Conservation (phyloP, 1,140 invertebrate species). For the Dreissena rostriformis region DNA sequence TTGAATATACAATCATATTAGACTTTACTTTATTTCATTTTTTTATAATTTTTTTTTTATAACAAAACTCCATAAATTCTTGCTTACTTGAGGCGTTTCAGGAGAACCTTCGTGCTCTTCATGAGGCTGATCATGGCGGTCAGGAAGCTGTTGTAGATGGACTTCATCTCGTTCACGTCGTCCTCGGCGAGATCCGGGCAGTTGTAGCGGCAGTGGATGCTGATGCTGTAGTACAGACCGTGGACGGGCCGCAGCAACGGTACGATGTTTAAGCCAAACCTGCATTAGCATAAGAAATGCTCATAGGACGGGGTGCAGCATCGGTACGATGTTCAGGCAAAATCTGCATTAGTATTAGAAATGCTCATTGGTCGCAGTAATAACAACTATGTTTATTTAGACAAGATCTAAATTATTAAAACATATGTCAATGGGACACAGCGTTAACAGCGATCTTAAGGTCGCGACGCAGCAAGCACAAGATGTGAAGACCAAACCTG, state of each 20-base stretch:
- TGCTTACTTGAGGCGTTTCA: constrained; percentile 62
- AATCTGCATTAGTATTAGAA: constrained; percentile 40
- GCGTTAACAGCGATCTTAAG: too few species aligned
- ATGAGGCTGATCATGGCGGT: constrained; percentile 57
- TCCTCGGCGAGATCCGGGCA: constrained; percentile 58
- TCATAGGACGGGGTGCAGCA: constrained; percentile 60
- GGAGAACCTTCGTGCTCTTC: constrained; percentile 62
- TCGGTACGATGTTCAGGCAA: constrained; percentile 57
- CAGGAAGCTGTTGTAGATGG: constrained; percentile 58
- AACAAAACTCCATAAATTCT: neutral
- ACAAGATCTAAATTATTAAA: too few species aligned
- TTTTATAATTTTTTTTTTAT: too few species aligned
- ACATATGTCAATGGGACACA: too few species aligned
- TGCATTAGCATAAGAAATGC: constrained; percentile 38
- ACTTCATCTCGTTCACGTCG: constrained; percentile 51
- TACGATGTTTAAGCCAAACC: constrained; percentile 61
- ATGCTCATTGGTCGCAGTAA: constrained; percentile 18
- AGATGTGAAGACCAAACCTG: too few species aligned
- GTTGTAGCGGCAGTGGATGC: constrained; percentile 62
- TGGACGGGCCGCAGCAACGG: constrained; percentile 61
- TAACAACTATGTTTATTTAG: too few species aligned
- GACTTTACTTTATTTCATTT: too few species aligned
- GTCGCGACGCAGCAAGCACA: too few species aligned
- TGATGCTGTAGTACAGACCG: constrained; percentile 62
- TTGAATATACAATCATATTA: too few species aligned